Evolutionary conservation across 2,113 vertebrate species (phyloP), one percentile per base, ranked within the genome.

Genomic region (Limanda limanda): DNA sequence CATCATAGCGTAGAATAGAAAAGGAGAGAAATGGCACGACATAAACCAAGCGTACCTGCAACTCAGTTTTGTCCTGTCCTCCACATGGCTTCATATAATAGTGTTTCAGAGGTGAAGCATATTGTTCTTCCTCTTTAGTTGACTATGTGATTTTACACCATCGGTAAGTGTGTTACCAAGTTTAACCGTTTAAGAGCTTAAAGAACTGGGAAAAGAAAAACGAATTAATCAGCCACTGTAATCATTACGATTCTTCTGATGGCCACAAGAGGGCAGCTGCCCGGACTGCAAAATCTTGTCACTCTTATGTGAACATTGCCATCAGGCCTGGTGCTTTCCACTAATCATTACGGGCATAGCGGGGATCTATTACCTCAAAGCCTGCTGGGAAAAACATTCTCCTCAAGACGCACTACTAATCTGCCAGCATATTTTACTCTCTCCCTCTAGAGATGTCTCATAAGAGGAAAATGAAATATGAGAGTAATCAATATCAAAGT

Each of bases 401-500:
- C 48, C 74, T 71, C 63, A 67, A 71, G 65, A 76, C 55, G 27
- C 64, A 71, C 59, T 47, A 45, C 83, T 87, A 74, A 85, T 86
- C 82, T 81, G 63, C 79, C 71, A 56, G 70, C 74, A 68, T 76
- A 86, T 85, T 85, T 87, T 70, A 83, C 71, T 74, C 68, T 74
- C 27, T 58, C 45, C 77, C 74, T 77, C 74, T 60, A 15, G 82
- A 86, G 79, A 85, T 71, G 67, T 77, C 72, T 85, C 79, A 65
- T 72, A 73, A 76, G 81, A 82, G 80, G 76, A 73, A 82, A 84
- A 84, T 86, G 76, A 86, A 90, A 86, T 80, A 86, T 82, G 79
- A 78, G 85, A 37, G 70, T 86, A 86, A 87, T 91, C 83, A 86
- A 72, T 78, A 84, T 74, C 54, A 81, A 76, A 81, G 78, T 68